A percentile compares a stretch with the other conserved stretches of the same genome.
phyloP scores from a whole-genome alignment of 2,888 invertebrate genomes.

The Dorcus hopei region DNA sequence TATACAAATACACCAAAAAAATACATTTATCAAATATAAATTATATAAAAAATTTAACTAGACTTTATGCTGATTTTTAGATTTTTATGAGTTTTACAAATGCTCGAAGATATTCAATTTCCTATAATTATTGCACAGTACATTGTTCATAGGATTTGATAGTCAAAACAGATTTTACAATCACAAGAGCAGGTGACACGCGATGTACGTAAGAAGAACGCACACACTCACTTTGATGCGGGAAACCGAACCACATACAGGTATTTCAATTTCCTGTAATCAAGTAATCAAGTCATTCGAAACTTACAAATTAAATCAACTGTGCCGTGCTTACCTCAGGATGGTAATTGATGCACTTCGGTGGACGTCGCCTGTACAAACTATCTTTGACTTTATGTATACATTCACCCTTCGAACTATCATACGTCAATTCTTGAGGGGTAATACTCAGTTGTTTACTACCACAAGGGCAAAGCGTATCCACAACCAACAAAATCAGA shows the following conservation, averaged over 20 bases:
- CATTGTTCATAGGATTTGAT: neutral
- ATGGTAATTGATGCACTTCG: constrained; percentile 85
- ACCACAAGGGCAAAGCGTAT: constrained; percentile 84
- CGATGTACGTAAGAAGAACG: neutral
- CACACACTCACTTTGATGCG: constrained; percentile 28
- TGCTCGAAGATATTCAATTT: constrained; percentile 22
- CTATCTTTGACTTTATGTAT: constrained; percentile 62
- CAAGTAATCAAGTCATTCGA: constrained; percentile 15
- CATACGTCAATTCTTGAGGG: constrained; percentile 66
- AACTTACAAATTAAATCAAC: constrained; percentile 4
- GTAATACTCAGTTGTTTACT: constrained; percentile 81
- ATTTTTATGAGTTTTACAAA: constrained; percentile 27
- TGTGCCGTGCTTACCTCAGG: constrained; percentile 64
- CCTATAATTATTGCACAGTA: constrained; percentile 15
- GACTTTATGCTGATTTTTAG: constrained; percentile 23
- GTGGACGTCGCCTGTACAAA: constrained; percentile 69
- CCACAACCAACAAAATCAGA: constrained; percentile 82
- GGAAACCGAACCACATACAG: constrained; percentile 57
- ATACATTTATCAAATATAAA: constrained; percentile 43
- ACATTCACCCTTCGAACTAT: constrained; percentile 51
- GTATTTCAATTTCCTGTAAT: constrained; percentile 64
- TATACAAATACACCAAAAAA: constrained; percentile 42
- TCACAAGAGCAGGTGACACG: constrained; percentile 35
- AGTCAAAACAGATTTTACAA: constrained; percentile 23
- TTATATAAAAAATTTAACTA: constrained; percentile 48